phyloP scores from a whole-genome alignment of 1,140 invertebrate genomes.

The Ganaspis sp. region DNA sequence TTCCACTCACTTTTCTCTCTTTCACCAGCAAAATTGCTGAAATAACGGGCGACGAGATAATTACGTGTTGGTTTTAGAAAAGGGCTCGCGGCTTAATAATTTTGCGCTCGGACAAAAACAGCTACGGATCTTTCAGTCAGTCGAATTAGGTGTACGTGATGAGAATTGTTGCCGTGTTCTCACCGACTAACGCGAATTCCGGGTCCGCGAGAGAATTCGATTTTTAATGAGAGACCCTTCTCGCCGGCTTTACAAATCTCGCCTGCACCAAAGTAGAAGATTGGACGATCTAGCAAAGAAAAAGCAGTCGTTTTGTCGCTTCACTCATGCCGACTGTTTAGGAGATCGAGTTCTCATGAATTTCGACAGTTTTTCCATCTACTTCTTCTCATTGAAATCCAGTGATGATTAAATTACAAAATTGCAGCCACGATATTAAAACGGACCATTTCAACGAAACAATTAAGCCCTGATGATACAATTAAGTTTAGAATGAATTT shows the following conservation, averaged over 20 bases:
- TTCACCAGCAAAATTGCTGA: slow-evolving; percentile 59
- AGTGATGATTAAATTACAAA: slow-evolving; percentile 21
- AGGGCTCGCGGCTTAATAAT: slow-evolving; percentile 67
- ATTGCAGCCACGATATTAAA: not conserved
- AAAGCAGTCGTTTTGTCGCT: not conserved
- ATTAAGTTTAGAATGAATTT: not conserved
- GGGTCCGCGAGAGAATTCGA: slow-evolving; percentile 37
- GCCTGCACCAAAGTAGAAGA: slow-evolving; percentile 33
- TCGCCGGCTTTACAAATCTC: slow-evolving; percentile 20
- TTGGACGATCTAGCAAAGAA: slow-evolving; percentile 34
- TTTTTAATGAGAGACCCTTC: slow-evolving; percentile 40
- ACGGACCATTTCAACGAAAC: not conserved
- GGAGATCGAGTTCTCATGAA: not conserved
- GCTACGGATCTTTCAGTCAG: slow-evolving; percentile 40
- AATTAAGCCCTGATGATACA: not conserved
- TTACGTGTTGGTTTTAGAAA: slow-evolving; percentile 77
- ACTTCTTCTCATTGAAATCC: not conserved
- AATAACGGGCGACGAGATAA: slow-evolving; percentile 73
- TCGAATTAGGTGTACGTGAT: slow-evolving; percentile 52
- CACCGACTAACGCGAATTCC: slow-evolving; percentile 54
- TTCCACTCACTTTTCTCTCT: slow-evolving; percentile 18
- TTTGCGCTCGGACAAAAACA: slow-evolving; percentile 63
- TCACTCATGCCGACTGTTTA: not conserved
- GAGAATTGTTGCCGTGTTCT: slow-evolving; percentile 55
- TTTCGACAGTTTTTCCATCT: not conserved